Percentiles rank a stretch among this genome's conserved stretches.
Evolutionary conservation across 2,797 vertebrate genomes (phyloP).

Genomic region (Ptychadena robeensis): DNA sequence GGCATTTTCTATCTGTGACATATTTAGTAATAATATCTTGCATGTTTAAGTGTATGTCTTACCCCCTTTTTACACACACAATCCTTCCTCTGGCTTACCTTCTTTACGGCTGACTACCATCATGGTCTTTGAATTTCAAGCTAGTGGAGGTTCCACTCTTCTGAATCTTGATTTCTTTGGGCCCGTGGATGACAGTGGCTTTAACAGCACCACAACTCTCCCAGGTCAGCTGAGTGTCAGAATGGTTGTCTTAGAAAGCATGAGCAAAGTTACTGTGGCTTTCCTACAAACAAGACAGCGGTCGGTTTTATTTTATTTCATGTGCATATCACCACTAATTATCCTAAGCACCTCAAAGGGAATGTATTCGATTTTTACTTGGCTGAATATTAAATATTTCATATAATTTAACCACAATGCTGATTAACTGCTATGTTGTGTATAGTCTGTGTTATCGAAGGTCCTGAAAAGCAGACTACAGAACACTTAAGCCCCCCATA

Average conservation of each 20-base stretch:
- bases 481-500: too few relatives aligned
- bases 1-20: slow-evolving; percentile 75
- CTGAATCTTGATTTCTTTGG: slow-evolving; percentile 95
- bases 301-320: slow-evolving; percentile 59
- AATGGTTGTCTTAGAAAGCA: slow-evolving; percentile 74
- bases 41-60: slow-evolving; percentile 87
- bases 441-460: too few relatives aligned
- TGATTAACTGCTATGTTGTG: too few relatives aligned
- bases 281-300: slow-evolving; percentile 82
- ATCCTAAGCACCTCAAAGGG: background rate
- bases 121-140: slow-evolving; percentile 86
- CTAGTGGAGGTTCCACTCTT: slow-evolving; percentile 91
- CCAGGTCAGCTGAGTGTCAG: slow-evolving; percentile 89
- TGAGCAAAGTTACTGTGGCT: slow-evolving; percentile 78
- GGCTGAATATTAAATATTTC: too few relatives aligned
- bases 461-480: too few relatives aligned
- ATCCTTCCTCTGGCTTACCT: slow-evolving; percentile 77
- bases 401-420: too few relatives aligned
- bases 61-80: slow-evolving; percentile 81
- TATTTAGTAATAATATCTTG: slow-evolving; percentile 82
- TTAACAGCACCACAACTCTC: slow-evolving; percentile 84
- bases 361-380: background rate
- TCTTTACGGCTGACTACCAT: slow-evolving; percentile 84
- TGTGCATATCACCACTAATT: slow-evolving; percentile 2
- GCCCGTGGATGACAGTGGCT: slow-evolving; percentile 87